Evolutionary conservation across 1,140 invertebrate species (phyloP).

Genomic region (Aphis craccivora): DNA sequence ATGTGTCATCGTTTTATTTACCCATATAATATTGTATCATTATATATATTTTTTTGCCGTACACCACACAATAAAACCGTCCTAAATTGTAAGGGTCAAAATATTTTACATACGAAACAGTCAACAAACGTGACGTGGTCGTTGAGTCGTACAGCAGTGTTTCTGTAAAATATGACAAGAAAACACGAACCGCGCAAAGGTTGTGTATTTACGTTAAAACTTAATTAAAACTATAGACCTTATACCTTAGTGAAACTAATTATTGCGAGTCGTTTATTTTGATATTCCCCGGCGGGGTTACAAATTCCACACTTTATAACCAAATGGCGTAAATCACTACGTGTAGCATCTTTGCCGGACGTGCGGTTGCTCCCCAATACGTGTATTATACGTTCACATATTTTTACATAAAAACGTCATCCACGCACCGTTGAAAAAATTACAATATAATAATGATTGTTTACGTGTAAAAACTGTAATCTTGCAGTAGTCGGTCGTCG

Average conservation of each 20-base stretch:
- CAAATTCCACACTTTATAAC: background rate
- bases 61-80: background rate
- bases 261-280: constrained; percentile 27
- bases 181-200: background rate
- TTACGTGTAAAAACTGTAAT: too few species aligned
- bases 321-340: background rate
- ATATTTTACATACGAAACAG: background rate
- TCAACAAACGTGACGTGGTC: background rate
- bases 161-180: background rate
- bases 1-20: background rate
- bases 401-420: too few species aligned
- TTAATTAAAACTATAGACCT: constrained; percentile 4
- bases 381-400: too few species aligned
- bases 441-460: too few species aligned
- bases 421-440: too few species aligned
- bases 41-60: background rate
- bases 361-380: background rate
- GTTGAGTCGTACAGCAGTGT: background rate
- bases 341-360: background rate
- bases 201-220: constrained; percentile 16
- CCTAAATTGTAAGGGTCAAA: background rate
- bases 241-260: background rate
- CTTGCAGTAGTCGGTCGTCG: too few species aligned
- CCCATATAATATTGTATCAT: background rate
- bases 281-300: background rate